These are phyloP conservation scores for Stratiomys singularior DNA, from an alignment of 2,888 invertebrate species.

Conservation along the genomic window DNA sequence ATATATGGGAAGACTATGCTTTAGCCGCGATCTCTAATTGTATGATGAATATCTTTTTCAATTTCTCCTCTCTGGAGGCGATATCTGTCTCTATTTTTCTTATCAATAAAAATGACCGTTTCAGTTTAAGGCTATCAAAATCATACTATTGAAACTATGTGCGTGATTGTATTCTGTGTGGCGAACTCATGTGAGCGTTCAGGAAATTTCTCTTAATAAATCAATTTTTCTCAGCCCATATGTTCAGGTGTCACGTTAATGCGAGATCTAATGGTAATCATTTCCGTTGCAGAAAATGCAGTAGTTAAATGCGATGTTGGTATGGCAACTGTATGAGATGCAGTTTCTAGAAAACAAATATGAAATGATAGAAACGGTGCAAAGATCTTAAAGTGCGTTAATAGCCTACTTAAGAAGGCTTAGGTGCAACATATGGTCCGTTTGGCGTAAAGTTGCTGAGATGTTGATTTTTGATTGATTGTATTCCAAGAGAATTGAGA, in stretches of 20 bases:
- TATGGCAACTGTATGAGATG: not conserved
- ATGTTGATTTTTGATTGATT: constrained; percentile 16
- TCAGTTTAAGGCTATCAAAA: constrained; percentile 45
- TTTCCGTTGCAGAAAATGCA: constrained; percentile 33
- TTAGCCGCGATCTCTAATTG: constrained; percentile 37
- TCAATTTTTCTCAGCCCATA: constrained; percentile 38
- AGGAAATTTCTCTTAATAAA: constrained; percentile 42
- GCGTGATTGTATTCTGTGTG: not conserved
- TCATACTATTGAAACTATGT: not conserved
- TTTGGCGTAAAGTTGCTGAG: not conserved
- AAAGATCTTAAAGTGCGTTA: constrained; percentile 24
- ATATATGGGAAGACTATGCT: constrained; percentile 13
- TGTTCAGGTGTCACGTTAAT: constrained; percentile 41
- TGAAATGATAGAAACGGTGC: constrained; percentile 21
- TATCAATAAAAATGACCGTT: constrained; percentile 37
- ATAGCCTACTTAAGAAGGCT: constrained; percentile 33
- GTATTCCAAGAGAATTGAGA: constrained; percentile 21
- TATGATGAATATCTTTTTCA: constrained; percentile 44
- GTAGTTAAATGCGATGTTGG: not conserved
- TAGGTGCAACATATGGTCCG: not conserved
- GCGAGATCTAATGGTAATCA: constrained; percentile 17
- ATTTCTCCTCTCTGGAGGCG: constrained; percentile 43
- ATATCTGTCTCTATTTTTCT: constrained; percentile 36
- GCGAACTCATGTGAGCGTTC: not conserved
- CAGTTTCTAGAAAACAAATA: constrained; percentile 4